Evolutionary conservation across 1,140 invertebrate species (phyloP), one percentile per base, ranked within the genome.

Genomic region (Lysiphlebus fabarum): DNA sequence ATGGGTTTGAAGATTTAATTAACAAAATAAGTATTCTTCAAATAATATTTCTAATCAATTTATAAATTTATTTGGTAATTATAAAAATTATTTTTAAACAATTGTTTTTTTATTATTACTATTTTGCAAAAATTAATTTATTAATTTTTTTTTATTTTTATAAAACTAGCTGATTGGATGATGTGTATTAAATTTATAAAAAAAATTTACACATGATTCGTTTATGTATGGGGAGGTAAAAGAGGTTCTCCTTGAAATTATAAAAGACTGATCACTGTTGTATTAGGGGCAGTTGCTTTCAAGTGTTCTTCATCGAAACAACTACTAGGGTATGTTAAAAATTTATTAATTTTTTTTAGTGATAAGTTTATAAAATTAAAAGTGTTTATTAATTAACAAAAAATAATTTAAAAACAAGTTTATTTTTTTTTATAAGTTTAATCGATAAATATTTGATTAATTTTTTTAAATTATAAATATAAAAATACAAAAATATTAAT

Each of bases 241-340:
- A 68, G 65, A 65, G 65, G 65, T 58, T 53, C 51, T 51, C 48
- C 44, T 63, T 63, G 58, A 76, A 74, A 75, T 76, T 76, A 76
- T 76, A 76, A 76, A 75, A 75, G 73, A 73, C 62, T 68, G 68
- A 59, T 59, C 61, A 62, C 50, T 51, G 45, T 51, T 58, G 51
- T 59, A 64, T 67, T 67, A 56, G 67, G 70, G 62, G 57, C 70
- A 75, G 73, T 75, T 65, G 65, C 59, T 64, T 67, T 60, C 66
- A 68, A 71, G 67, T 71, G 62, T 63, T 58, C 65, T 67, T 60
- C 56, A 67, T 62, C 47, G 57, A 58, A 48, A 65, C 65, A 60
- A 55, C 69, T 49, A 66, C 59, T 58, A 45, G 62, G 69, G 70
- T 72, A 71, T 53, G 69, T 69, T 33, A 43, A 41, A 4, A 9